Base-by-base conservation (phyloP, 1,140 invertebrate genomes). In the Papilio aristodemus region DNA sequence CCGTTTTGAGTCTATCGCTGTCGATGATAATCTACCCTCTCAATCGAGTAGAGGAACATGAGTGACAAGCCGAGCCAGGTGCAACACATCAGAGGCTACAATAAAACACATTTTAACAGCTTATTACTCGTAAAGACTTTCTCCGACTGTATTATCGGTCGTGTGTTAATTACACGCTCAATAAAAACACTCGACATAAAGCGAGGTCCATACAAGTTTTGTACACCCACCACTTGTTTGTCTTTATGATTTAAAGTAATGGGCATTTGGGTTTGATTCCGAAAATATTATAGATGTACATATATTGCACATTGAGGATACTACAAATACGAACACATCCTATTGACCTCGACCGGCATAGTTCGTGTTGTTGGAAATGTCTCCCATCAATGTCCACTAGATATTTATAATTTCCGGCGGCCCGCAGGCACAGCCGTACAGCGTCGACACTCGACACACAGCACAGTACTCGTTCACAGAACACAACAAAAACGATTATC, bases 401-500 rank as follows among this genome's bases (percentile, higher is more conserved):
- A n/a, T n/a, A n/a, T n/a, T n/a, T n/a, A n/a, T n/a, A n/a, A n/a
- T n/a, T n/a, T n/a, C n/a, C n/a, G n/a, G n/a, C n/a, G n/a, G n/a
- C n/a, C n/a, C n/a, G n/a, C n/a, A n/a, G n/a, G n/a, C n/a, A n/a
- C n/a, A n/a, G n/a, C n/a, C n/a, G 46, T 54, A 22, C 19, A 4
- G 46, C 17, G 17, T n/a, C 4, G 9, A 19, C 19, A 3, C 14
- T 62, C 36, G 7, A 10, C n/a, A 1, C 14, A 50, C 43, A 7
- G 22, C 13, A 64, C 60, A 63, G 41, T 63, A 41, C 38, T 14
- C 11, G 25, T 64, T 64, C 39, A 41, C 17, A 27, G 62, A 64
- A 64, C 25, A 38, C 37, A 41, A 64, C 62, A 64, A 64, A 64
- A 17, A 64, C 37, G 37, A 41, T 43, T 43, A 43, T 64, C 19